Evolutionary conservation across 2,888 invertebrate species (phyloP).

Genomic region (Hoplodrina blanda): DNA sequence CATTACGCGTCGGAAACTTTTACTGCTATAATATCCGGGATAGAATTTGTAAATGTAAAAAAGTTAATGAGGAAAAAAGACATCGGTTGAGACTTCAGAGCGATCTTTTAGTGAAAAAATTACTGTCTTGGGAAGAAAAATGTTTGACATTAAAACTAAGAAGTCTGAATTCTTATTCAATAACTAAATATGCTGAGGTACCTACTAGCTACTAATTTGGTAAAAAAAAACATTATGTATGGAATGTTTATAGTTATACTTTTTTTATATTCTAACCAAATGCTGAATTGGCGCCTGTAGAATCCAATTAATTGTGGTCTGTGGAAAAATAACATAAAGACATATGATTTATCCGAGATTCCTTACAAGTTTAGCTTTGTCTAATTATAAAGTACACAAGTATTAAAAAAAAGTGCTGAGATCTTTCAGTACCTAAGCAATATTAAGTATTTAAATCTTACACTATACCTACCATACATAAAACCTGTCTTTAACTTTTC

Average conservation of each 20-base stretch:
- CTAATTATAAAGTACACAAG: background rate
- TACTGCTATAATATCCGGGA: constrained; percentile 21
- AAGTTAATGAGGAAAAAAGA: constrained; percentile 51
- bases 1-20: constrained; percentile 49
- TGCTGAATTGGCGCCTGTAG: background rate
- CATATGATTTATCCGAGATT: constrained; percentile 12
- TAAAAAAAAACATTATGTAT: no score
- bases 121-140: background rate
- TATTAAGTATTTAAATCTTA: no score
- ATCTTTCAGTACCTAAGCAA: background rate
- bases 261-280: background rate
- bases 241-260: background rate
- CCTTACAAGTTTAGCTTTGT: constrained; percentile 16
- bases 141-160: constrained; percentile 6
- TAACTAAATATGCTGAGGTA: background rate
- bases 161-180: background rate
- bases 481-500: no score
- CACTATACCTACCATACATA: no score
- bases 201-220: background rate
- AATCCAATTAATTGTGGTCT: background rate
- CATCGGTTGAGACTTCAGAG: constrained; percentile 21
- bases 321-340: constrained; percentile 11
- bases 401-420: constrained; percentile 3
- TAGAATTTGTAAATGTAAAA: constrained; percentile 47
- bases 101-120: constrained; percentile 21